Conservation (phyloP, 53 echinoderm and acorn worm species). For the Holothuria scabra region DNA sequence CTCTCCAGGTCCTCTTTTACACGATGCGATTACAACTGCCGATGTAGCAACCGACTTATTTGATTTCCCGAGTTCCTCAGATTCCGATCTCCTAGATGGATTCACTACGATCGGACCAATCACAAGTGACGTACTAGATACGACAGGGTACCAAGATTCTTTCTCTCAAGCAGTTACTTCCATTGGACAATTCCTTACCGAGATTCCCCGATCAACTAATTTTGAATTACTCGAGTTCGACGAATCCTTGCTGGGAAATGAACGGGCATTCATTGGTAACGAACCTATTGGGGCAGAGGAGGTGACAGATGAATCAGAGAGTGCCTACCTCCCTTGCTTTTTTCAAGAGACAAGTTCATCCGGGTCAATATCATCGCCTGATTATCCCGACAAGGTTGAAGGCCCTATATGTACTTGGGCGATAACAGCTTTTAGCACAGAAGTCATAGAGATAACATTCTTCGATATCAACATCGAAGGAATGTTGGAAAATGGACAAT, state of each 20-base stretch:
- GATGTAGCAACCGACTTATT: too few relatives aligned
- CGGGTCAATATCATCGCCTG: slow-evolving; percentile 16
- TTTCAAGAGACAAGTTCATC: slow-evolving; percentile 35
- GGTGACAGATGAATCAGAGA: not conserved
- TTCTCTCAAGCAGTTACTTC: too few relatives aligned
- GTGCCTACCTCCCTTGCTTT: slow-evolving; percentile 1
- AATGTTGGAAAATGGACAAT: not conserved
- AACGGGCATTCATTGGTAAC: not conserved
- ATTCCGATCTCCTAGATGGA: too few relatives aligned
- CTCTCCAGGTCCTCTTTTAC: too few relatives aligned
- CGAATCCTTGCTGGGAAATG: not conserved
- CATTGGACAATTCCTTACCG: too few relatives aligned
- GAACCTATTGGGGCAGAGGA: not conserved
- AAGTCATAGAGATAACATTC: slow-evolving; percentile 27
- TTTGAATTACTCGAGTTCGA: too few relatives aligned
- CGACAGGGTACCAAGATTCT: too few relatives aligned
- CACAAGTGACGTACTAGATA: too few relatives aligned
- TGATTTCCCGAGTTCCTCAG: too few relatives aligned
- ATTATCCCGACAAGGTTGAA: slow-evolving; percentile 27
- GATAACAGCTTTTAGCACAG: slow-evolving; percentile 23
- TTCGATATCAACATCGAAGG: slow-evolving; percentile 29
- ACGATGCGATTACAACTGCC: too few relatives aligned
- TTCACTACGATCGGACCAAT: too few relatives aligned
- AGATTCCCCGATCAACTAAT: too few relatives aligned
- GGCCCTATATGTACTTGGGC: slow-evolving; percentile 27